phyloP scores from a whole-genome alignment of 2,888 invertebrate genomes.

The Brachypalpus laphriformis region DNA sequence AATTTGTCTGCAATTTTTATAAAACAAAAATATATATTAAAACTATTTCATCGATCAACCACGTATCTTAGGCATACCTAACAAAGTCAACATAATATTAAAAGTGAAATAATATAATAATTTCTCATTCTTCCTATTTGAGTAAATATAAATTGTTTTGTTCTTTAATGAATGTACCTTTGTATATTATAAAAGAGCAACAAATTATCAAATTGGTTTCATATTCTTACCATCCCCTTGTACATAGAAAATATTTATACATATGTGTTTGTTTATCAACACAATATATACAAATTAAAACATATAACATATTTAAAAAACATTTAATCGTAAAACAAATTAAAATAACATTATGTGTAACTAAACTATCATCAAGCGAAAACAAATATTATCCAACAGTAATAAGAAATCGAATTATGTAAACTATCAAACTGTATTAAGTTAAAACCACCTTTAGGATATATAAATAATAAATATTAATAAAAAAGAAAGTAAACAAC shows the following conservation, averaged over 20 bases:
- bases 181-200: not conserved
- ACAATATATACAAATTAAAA: not conserved
- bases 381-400: constrained; percentile 40
- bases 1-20: too few relatives aligned
- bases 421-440: constrained; percentile 59
- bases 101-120: not conserved
- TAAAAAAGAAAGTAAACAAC: constrained; percentile 1
- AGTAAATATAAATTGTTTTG: not conserved
- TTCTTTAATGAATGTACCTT: not conserved
- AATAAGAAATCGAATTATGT: constrained; percentile 46
- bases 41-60: not conserved
- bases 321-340: constrained; percentile 20
- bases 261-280: constrained; percentile 14
- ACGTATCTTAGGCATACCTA: not conserved
- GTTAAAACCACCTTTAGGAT: constrained; percentile 68
- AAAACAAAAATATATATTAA: too few relatives aligned
- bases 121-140: not conserved
- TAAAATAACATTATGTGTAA: constrained; percentile 35
- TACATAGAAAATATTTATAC: constrained; percentile 1
- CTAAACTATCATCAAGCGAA: constrained; percentile 32
- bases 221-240: constrained; percentile 29
- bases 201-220: constrained; percentile 46
- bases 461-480: constrained; percentile 20
- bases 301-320: constrained; percentile 19
- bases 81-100: not conserved